A percentile compares a stretch with the other conserved stretches of the same genome.
Conservation (phyloP, 2,113 vertebrate genomes). For the Lota lota region DNA sequence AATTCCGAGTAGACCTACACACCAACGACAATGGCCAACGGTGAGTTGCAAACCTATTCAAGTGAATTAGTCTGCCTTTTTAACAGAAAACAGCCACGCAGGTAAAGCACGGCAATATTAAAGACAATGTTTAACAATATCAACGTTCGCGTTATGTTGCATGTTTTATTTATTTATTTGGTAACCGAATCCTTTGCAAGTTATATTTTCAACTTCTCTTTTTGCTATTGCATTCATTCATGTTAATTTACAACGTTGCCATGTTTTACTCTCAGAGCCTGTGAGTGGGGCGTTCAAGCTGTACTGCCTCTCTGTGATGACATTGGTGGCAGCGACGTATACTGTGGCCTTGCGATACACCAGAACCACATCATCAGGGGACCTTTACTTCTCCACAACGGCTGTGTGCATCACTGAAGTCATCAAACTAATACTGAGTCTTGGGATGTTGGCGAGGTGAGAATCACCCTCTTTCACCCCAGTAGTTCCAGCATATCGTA, state of each 20-base stretch:
- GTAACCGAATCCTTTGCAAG: too few relatives aligned
- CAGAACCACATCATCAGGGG: constrained; percentile 71
- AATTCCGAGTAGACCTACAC: background rate
- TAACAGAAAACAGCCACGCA: too few relatives aligned
- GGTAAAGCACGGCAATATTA: background rate
- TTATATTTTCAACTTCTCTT: background rate
- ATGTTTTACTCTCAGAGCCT: constrained; percentile 74
- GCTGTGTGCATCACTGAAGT: constrained; percentile 91
- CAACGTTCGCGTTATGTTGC: too few relatives aligned
- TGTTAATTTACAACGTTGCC: background rate
- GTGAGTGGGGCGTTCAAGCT: constrained; percentile 89
- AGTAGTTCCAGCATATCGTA: too few relatives aligned
- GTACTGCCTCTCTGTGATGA: constrained; percentile 96
- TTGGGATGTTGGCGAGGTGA: constrained; percentile 90
- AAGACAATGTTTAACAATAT: too few relatives aligned
- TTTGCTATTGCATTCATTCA: background rate
- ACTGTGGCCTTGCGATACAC: constrained; percentile 87
- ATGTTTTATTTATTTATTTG: too few relatives aligned
- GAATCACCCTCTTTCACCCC: constrained; percentile 43
- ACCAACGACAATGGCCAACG: constrained; percentile 45
- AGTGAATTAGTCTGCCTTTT: background rate
- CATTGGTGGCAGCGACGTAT: constrained; percentile 90
- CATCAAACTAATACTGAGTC: constrained; percentile 87
- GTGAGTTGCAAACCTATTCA: constrained; percentile 39
- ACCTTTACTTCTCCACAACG: constrained; percentile 90